Percentiles rank a stretch among this genome's conserved stretches.
These are phyloP conservation scores for Oscheius sp. DNA, from an alignment of 1,140 invertebrate genomes.

Conservation along the genomic window DNA sequence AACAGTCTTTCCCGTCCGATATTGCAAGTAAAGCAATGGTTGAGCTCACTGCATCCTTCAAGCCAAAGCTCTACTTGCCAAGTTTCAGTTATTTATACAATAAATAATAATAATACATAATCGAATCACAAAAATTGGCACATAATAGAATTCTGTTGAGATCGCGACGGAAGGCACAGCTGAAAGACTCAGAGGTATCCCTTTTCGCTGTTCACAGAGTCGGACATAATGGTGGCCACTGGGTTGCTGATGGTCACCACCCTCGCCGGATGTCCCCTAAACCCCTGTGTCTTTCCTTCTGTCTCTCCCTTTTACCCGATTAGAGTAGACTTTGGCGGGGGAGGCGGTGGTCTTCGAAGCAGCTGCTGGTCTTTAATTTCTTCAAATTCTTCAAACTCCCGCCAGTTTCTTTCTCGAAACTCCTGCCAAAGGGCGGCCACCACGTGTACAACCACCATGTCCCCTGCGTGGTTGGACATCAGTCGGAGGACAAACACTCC, in stretches of 20 bases:
- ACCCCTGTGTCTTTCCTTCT: background rate
- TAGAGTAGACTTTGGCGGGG: background rate
- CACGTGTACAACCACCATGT: slow-evolving; percentile 64
- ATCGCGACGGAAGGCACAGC: background rate
- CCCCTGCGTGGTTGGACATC: slow-evolving; percentile 66
- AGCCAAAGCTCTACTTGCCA: too few species aligned
- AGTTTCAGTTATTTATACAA: too few species aligned
- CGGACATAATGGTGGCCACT: slow-evolving; percentile 20
- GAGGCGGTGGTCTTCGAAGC: background rate
- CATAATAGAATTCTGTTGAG: too few species aligned
- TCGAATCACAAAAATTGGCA: too few species aligned
- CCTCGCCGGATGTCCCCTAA: background rate
- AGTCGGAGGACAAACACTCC: slow-evolving; percentile 65
- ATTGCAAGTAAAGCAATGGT: too few species aligned
- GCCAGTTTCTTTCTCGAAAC: slow-evolving; percentile 53
- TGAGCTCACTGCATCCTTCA: too few species aligned
- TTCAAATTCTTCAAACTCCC: slow-evolving; percentile 45
- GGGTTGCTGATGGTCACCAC: slow-evolving; percentile 17
- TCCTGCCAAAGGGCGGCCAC: slow-evolving; percentile 63
- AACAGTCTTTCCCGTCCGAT: too few species aligned
- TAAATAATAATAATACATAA: too few species aligned
- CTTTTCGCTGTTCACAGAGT: slow-evolving; percentile 21
- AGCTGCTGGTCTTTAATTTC: slow-evolving; percentile 35
- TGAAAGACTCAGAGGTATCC: slow-evolving; percentile 6
- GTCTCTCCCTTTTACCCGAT: background rate